Conservation (phyloP, 2,797 vertebrate species). For the Chelon labrosus region DNA sequence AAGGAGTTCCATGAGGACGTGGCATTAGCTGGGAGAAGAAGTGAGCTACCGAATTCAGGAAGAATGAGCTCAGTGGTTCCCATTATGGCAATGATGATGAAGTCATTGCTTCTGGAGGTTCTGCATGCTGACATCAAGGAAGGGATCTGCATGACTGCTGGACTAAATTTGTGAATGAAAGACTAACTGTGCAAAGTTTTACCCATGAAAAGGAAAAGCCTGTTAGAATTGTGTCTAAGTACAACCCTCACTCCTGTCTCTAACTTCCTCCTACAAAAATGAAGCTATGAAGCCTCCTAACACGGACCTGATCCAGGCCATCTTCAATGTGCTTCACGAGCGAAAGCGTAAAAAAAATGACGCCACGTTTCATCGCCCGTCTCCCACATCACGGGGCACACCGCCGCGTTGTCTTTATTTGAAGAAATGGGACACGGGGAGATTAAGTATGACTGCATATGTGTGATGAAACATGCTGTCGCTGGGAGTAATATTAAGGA, state of each 20-base stretch:
- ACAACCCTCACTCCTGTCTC: conserved; percentile 28
- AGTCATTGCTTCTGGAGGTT: too few species aligned
- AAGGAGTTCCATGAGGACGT: too few species aligned
- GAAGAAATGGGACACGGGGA: conserved; percentile 46
- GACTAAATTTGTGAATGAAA: too few species aligned
- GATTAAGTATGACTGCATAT: conserved; percentile 43
- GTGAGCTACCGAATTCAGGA: too few species aligned
- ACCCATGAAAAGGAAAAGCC: too few species aligned
- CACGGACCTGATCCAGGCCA: conserved; percentile 63
- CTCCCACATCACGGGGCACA: conserved; percentile 26
- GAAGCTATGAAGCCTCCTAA: conserved; percentile 65
- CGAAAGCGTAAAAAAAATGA: conserved; percentile 16
- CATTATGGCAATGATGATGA: too few species aligned
- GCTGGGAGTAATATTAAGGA: conserved; percentile 29
- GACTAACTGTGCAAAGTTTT: too few species aligned
- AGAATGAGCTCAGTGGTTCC: too few species aligned
- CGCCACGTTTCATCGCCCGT: conserved; percentile 29
- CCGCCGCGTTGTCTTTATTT: conserved; percentile 34
- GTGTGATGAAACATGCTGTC: conserved; percentile 55
- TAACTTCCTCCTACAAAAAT: conserved; percentile 35
- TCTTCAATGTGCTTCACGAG: conserved; percentile 59
- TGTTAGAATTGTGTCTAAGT: too few species aligned
- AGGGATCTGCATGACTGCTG: too few species aligned
- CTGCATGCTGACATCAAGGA: too few species aligned
- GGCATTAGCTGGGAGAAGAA: too few species aligned